phyloP scores from a whole-genome alignment of 2,888 invertebrate genomes.

The Drosophila merina region DNA sequence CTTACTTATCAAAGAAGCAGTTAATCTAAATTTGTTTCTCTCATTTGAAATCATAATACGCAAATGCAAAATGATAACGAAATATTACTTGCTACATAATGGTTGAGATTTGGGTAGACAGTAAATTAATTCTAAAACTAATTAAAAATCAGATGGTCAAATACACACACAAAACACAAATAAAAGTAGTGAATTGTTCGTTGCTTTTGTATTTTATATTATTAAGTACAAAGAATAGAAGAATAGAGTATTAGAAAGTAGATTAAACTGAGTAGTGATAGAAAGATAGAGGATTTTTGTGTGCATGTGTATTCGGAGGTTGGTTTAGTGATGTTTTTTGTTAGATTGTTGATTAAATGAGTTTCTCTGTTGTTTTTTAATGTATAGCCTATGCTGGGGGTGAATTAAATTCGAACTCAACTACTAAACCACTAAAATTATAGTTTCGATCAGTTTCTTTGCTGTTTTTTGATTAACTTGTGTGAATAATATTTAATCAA shows the following conservation, averaged over 20 bases:
- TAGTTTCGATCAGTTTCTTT: conserved; percentile 31
- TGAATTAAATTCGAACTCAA: conserved; percentile 73
- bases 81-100: conserved; percentile 36
- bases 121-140: conserved; percentile 22
- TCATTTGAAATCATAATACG: conserved; percentile 14
- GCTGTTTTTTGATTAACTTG: conserved; percentile 39
- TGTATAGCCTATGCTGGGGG: conserved; percentile 37
- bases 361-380: conserved; percentile 11
- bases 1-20: conserved; percentile 15
- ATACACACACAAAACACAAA: conserved; percentile 30
- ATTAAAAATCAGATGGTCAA: conserved; percentile 31
- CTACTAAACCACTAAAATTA: conserved; percentile 42
- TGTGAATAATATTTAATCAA: conserved; percentile 32
- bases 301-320: background rate
- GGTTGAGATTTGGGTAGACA: conserved; percentile 30
- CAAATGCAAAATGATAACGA: conserved; percentile 28
- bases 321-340: conserved; percentile 26
- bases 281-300: background rate
- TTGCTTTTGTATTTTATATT: conserved; percentile 23
- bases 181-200: conserved; percentile 15
- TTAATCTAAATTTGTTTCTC: conserved; percentile 1
- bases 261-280: background rate
- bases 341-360: conserved; percentile 12
- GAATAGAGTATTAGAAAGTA: conserved; percentile 17
- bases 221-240: conserved; percentile 42